Evolutionary conservation across 2,888 invertebrate genomes (phyloP).

Genomic region (Mayetiola destructor): DNA sequence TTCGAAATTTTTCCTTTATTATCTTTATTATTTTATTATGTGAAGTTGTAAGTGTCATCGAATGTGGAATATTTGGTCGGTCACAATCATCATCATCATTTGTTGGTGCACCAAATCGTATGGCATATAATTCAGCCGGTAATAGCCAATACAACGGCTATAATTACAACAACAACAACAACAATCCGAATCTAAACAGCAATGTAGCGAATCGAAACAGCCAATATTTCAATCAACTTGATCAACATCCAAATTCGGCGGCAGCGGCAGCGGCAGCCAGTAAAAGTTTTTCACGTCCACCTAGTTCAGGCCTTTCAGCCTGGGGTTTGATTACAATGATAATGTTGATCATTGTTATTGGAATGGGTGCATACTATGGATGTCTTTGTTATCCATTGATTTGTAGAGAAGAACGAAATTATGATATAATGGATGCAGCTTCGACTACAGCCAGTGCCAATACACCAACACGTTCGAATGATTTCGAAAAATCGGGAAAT

Average conservation of each 20-base stretch:
- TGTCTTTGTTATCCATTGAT: constrained; percentile 51
- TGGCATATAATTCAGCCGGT: not conserved
- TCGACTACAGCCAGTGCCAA: constrained; percentile 31
- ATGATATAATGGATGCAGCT: constrained; percentile 33
- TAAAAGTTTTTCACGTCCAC: not conserved
- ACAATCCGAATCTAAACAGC: not conserved
- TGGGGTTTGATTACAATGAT: constrained; percentile 48
- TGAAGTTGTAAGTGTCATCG: not conserved
- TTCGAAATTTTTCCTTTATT: not conserved
- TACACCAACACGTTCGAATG: constrained; percentile 24
- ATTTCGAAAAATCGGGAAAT: constrained; percentile 17
- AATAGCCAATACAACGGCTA: not conserved
- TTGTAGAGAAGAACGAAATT: constrained; percentile 34
- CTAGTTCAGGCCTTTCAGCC: constrained; percentile 43
- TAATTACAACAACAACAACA: not conserved
- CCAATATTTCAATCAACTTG: not conserved
- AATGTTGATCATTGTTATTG: constrained; percentile 38
- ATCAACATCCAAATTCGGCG: no score
- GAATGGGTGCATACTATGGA: constrained; percentile 46
- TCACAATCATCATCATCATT: not conserved
- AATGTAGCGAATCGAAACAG: not conserved
- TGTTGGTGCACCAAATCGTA: not conserved
- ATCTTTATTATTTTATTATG: not conserved
- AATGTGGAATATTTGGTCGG: constrained; percentile 6
- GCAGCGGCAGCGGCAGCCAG: not conserved